Base-by-base conservation (phyloP, 2,888 invertebrate genomes). In the Euclidia mi region DNA sequence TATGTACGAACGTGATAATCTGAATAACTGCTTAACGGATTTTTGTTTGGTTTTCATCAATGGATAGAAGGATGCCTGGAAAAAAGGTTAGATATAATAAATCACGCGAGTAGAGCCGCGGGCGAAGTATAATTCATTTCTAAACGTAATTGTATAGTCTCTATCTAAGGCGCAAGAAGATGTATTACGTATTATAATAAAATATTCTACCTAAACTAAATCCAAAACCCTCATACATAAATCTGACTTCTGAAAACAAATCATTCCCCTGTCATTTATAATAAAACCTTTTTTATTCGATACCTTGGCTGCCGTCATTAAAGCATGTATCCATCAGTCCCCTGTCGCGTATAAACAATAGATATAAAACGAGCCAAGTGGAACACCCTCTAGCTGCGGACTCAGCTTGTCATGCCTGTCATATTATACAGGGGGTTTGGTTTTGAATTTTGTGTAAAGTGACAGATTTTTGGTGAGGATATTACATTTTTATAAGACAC, bases 351-450 rank as follows among this genome's bases (percentile, higher is more conserved):
- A 89, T 90, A 92, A 91, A 92, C 91, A 92, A 91, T 90, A 88
- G 88, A 90, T 90, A 91, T 92, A 91, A 93, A 93, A 88, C 91
- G 86, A 92, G 88, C 87, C 79, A 79, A 90, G 88, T 90, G 93
- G 90, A 92, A 94, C 93, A 87, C 92, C 94, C 94, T 89, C 82
- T 79, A 73, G 80, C 80, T 82, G 86, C 81, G 79, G 85, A 89
- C 84, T 92, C 91, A 91, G 92, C 89, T 78, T 83, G 89, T 88
- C 89, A 88, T 81, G 86, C 82, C 76, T 80, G 84, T 82, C 86
- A 69, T 68, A 65, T 80, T 78, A 65, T 88, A 92, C 88, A 91
- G 90, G 87, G 56, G 87, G 86, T 56, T 79, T 34, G 28, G 47
- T 58, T 63, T 65, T 71, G 66, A 65, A 58, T 56, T 62, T 55